These are phyloP conservation scores for Uromys caudimaculatus DNA, from an alignment of 2,797 vertebrate genomes.

Conservation along the genomic window DNA sequence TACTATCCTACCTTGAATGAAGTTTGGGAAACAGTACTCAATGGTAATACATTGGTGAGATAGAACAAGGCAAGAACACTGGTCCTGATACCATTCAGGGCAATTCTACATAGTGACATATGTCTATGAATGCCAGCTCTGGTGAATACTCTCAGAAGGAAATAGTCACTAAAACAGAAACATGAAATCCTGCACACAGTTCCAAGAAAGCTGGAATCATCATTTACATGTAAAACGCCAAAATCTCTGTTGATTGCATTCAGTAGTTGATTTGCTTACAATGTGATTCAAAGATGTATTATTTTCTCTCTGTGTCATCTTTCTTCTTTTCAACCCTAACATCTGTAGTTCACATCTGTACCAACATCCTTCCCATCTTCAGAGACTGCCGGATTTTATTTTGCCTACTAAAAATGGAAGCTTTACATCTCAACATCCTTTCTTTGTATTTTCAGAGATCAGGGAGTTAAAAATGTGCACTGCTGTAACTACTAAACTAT, in stretches of 20 bases:
- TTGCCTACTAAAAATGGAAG: not conserved
- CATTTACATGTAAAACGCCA: not conserved
- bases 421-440: not conserved
- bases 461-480: not conserved
- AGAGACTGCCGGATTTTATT: not conserved
- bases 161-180: not conserved
- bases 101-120: not conserved
- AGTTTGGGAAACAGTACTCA: not conserved
- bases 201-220: not conserved
- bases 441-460: constrained; percentile 14
- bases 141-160: not conserved
- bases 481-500: constrained; percentile 10
- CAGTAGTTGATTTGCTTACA: constrained; percentile 1
- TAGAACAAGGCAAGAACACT: not conserved
- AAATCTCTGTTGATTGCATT: not conserved
- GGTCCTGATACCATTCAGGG: not conserved
- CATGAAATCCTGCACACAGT: not conserved
- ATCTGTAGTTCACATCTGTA: constrained; percentile 9
- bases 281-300: not conserved
- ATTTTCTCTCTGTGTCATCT: not conserved
- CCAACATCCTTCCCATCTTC: not conserved
- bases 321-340: not conserved
- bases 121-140: not conserved
- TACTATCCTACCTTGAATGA: not conserved
- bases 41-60: not conserved